A percentile compares a stretch with the other conserved stretches of the same genome.
Evolutionary conservation across 2,113 vertebrate genomes (phyloP).

Genomic region (Oryzias melastigma): DNA sequence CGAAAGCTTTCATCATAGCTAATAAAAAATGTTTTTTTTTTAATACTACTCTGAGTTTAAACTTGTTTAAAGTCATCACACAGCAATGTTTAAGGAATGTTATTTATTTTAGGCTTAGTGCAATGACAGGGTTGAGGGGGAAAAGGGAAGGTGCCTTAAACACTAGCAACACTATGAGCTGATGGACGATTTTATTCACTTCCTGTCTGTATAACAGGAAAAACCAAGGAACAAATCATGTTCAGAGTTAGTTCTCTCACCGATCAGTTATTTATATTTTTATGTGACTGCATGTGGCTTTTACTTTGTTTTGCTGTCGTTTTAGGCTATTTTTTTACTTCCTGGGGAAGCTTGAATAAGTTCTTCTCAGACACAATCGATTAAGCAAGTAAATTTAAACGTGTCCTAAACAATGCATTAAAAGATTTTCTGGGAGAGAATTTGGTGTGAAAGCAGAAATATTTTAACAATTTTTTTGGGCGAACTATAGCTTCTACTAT

Average conservation of each 20-base stretch:
- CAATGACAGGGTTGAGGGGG: neutral
- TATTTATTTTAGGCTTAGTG: constrained; percentile 38
- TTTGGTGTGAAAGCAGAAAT: no score
- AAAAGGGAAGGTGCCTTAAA: constrained; percentile 20
- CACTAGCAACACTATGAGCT: neutral
- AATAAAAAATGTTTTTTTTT: neutral
- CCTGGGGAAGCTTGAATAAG: fast-evolving
- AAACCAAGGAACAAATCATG: no score
- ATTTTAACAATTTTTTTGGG: no score
- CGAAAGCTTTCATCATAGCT: constrained; percentile 26
- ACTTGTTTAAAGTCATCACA: neutral
- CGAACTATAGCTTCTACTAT: no score
- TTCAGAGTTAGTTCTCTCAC: no score
- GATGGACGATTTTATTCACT: neutral
- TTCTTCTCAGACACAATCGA: neutral
- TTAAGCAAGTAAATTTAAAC: no score
- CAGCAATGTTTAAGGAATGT: neutral
- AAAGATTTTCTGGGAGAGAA: no score
- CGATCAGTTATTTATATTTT: neutral
- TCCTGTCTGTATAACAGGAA: no score
- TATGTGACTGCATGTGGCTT: neutral
- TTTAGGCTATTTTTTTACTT: neutral
- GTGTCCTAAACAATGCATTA: no score
- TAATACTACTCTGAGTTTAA: neutral
- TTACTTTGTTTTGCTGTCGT: neutral